These are phyloP conservation scores for Eupsilia transversa DNA, from an alignment of 2,888 invertebrate species.

Conservation along the genomic window DNA sequence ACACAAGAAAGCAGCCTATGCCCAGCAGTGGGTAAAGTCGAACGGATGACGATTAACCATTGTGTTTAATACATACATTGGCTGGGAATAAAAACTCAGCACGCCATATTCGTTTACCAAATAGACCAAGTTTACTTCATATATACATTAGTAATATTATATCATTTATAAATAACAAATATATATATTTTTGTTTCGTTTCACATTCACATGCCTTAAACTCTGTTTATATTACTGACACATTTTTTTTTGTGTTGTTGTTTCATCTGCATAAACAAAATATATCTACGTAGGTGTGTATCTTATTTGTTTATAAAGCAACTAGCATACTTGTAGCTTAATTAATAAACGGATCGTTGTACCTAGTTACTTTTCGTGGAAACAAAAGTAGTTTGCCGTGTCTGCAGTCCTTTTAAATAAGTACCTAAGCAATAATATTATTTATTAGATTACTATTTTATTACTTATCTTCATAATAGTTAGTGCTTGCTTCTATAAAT, in stretches of 20 bases:
- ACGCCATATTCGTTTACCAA: neutral
- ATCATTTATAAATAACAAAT: no score
- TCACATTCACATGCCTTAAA: slow-evolving; percentile 16
- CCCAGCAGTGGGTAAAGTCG: neutral
- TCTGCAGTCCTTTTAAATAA: neutral
- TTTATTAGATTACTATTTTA: neutral
- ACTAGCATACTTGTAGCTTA: slow-evolving; percentile 5
- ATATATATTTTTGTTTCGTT: no score
- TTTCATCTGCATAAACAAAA: slow-evolving; percentile 16
- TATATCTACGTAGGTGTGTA: neutral
- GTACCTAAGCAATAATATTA: neutral
- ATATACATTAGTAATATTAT: no score
- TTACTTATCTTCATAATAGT: neutral
- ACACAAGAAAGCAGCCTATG: neutral
- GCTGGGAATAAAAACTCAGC: neutral
- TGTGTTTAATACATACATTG: neutral
- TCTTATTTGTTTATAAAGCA: slow-evolving; percentile 12
- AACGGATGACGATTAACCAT: neutral
- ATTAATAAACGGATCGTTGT: neutral
- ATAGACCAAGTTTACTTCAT: no score
- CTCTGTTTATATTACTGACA: slow-evolving; percentile 16
- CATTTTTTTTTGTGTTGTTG: slow-evolving; percentile 4
- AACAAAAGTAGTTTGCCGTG: slow-evolving; percentile 5
- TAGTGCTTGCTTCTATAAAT: neutral
- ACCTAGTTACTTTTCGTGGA: slow-evolving; percentile 18